These are phyloP conservation scores for Helarctos malayanus DNA, from an alignment of 2,797 vertebrate species.

Conservation along the genomic window DNA sequence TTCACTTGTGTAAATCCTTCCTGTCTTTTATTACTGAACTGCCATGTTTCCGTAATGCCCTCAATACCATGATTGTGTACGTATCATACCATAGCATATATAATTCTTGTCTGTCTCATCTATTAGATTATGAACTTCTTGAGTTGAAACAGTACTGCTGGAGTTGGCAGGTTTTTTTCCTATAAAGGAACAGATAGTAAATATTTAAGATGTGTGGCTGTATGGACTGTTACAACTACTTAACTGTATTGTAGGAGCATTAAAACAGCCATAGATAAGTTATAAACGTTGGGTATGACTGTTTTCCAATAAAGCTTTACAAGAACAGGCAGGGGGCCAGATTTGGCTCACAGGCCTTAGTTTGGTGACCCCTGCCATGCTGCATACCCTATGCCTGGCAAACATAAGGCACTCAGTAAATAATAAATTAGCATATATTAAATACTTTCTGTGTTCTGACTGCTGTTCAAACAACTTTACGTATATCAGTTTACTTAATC, in stretches of 20 bases:
- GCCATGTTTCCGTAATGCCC: not conserved
- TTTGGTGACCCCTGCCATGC: not conserved
- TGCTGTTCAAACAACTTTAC: slow-evolving; percentile 27
- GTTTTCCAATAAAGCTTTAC: slow-evolving; percentile 19
- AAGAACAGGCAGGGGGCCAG: not conserved
- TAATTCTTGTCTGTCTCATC: not conserved
- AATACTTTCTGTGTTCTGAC: slow-evolving; percentile 9
- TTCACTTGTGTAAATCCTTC: slow-evolving; percentile 48
- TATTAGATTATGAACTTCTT: slow-evolving; percentile 14
- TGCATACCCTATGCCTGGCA: not conserved
- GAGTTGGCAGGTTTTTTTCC: not conserved
- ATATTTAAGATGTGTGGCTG: slow-evolving; percentile 27
- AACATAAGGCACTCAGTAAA: not conserved
- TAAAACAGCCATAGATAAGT: slow-evolving; percentile 25
- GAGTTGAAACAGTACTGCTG: not conserved
- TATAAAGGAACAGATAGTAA: not conserved
- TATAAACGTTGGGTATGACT: not conserved
- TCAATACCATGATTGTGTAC: not conserved
- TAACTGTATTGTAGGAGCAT: not conserved
- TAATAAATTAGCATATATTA: not conserved
- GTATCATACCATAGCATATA: not conserved
- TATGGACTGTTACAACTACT: not conserved
- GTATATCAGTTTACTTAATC: slow-evolving; percentile 23
- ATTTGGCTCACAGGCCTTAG: not conserved
- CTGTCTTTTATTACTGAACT: slow-evolving; percentile 8